These are phyloP conservation scores for Clostera curtula DNA, from an alignment of 2,888 invertebrate genomes.

Conservation along the genomic window DNA sequence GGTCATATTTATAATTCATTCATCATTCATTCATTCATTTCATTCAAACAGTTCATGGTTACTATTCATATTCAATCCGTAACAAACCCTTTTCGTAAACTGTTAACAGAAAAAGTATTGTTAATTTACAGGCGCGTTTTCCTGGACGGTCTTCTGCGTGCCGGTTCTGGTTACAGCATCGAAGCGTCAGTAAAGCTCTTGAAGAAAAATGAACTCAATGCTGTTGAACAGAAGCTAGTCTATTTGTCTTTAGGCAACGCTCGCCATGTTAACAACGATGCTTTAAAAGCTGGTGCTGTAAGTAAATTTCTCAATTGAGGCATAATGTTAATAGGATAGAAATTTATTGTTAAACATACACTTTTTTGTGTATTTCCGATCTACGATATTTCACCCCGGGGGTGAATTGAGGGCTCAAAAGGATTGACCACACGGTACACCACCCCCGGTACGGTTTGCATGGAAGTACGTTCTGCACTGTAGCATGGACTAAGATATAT, in stretches of 20 bases:
- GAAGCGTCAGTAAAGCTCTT: slow-evolving; percentile 80
- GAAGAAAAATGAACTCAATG: slow-evolving; percentile 75
- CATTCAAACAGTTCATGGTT: not conserved
- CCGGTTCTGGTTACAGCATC: slow-evolving; percentile 86
- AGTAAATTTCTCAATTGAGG: slow-evolving; percentile 30
- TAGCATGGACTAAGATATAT: no score
- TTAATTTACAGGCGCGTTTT: slow-evolving; percentile 85
- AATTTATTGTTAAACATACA: not conserved
- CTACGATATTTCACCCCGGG: no score
- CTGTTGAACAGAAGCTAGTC: slow-evolving; percentile 75
- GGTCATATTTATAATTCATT: no score
- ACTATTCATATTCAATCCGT: no score
- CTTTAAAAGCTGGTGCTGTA: slow-evolving; percentile 76
- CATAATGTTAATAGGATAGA: not conserved
- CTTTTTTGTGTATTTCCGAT: no score
- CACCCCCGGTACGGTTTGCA: no score
- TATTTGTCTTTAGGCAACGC: slow-evolving; percentile 81
- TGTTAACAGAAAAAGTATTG: no score
- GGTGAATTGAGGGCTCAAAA: no score
- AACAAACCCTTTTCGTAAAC: no score
- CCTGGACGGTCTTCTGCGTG: slow-evolving; percentile 86
- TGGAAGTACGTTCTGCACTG: no score
- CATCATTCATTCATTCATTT: not conserved
- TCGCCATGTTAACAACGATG: slow-evolving; percentile 78
- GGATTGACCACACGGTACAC: no score